A percentile compares a stretch with the other conserved stretches of the same genome.
Conservation (phyloP, 1,140 invertebrate species). For the Drosophila nasuta region DNA sequence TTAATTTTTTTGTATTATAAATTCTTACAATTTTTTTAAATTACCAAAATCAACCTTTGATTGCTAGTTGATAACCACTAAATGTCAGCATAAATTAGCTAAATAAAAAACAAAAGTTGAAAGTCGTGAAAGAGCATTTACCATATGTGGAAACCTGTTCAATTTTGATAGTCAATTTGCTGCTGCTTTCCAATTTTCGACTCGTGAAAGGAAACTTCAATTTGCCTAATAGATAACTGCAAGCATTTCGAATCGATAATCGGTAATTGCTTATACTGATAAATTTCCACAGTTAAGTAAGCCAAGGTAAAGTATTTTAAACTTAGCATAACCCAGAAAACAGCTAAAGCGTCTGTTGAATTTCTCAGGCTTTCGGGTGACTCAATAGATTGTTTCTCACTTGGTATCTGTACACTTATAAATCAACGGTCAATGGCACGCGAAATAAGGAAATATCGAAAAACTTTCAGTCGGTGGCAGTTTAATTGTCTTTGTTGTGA, state of each 20-base stretch:
- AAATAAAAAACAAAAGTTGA: neutral
- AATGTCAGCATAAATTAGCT: neutral
- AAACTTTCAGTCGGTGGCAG: constrained; percentile 19
- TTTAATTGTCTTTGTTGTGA: constrained; percentile 26
- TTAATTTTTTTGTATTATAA: too few relatives aligned
- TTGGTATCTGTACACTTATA: neutral
- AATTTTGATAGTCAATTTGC: neutral
- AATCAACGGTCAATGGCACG: constrained; percentile 44
- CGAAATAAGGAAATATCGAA: constrained; percentile 14
- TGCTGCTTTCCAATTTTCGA: neutral
- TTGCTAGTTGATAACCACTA: too few relatives aligned
- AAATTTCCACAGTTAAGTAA: neutral
- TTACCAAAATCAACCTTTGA: too few relatives aligned
- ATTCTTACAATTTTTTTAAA: too few relatives aligned
- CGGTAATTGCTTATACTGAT: constrained; percentile 14
- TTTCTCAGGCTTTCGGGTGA: constrained; percentile 23
- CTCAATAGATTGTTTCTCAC: constrained; percentile 5
- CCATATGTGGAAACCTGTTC: neutral
- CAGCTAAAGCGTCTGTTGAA: constrained; percentile 14
- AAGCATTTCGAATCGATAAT: constrained; percentile 32
- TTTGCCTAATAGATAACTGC: neutral
- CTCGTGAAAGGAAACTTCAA: neutral
- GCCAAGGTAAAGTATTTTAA: constrained; percentile 15
- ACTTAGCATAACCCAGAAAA: neutral
- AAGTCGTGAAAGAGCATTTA: neutral